Evolutionary conservation across 2,797 vertebrate genomes (phyloP), one percentile per base, ranked within the genome.

Genomic region (Etheostoma nigrum): DNA sequence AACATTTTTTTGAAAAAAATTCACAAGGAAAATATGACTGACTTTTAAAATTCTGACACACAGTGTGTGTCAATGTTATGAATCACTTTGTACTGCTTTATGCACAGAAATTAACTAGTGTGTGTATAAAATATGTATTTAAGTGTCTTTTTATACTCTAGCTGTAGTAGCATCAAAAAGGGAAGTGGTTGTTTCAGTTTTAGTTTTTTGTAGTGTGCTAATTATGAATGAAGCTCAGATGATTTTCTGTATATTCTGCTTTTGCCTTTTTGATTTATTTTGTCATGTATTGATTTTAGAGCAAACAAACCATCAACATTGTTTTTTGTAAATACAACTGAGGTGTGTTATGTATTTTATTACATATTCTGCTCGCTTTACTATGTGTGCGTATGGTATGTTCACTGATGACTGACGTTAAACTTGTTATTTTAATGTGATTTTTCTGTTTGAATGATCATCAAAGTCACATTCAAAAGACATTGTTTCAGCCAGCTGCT

Each of bases 41-140:
- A 79, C 63, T 58, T 74, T 76, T 72, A 23, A 52, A 63, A 63
- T 19, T 69, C 2, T 52, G 53, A 72, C 63, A 75, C 70, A 81
- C 73, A 66, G 21, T 76, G 71, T 82, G 81, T 89, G 79, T 67
- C 53, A 27, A 18, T 68, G 76, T 81, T 80, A 64, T 72, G 30
- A 40, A 87, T 90, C 86, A 71, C 86, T 81, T 90, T 87, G 40
- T 91, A 88, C 79, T 81, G 75, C 66, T 92, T 91, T 91, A 87
- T 86, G 77, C 87, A 91, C 84, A 90, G 66, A 86, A 89, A 92
- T 92, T 66, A 92, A 78, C 74, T 89, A 90, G 89, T 86, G 87
- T 89, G 86, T 92, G 86, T 90, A 76, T 88, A 89, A 91, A 87
- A 74, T 69, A 42, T 87, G 86, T 88, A 89, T 91, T 88, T 74